Evolutionary conservation across 2,888 invertebrate genomes (phyloP).

Genomic region (Xestia c-nigrum): DNA sequence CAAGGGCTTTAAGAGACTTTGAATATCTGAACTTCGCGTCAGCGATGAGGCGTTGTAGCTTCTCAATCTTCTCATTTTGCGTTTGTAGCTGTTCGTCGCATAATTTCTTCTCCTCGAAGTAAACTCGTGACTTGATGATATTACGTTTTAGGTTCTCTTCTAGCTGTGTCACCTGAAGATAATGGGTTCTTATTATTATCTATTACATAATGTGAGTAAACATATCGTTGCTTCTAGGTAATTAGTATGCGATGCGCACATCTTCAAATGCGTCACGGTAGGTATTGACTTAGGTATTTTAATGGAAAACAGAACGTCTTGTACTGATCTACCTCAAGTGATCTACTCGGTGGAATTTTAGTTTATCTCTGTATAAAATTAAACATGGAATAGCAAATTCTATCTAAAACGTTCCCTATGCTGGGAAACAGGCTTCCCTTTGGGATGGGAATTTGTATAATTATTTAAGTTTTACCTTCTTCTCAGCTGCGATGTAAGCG

Average conservation of each 20-base stretch:
- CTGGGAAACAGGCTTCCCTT: too few species aligned
- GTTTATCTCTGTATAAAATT: background rate
- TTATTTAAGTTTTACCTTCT: conserved; percentile 88
- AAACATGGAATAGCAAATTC: background rate
- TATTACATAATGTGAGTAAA: conserved; percentile 14
- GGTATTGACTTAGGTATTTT: conserved; percentile 27
- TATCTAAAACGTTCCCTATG: background rate
- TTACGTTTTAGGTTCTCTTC: conserved; percentile 95
- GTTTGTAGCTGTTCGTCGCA: conserved; percentile 96
- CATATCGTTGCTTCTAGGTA: background rate
- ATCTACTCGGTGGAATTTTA: background rate
- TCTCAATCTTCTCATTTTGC: conserved; percentile 96
- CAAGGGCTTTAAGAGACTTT: conserved; percentile 95
- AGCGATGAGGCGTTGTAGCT: conserved; percentile 94
- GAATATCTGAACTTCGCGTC: conserved; percentile 95
- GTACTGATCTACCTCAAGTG: conserved; percentile 22
- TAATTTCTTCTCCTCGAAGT: conserved; percentile 97
- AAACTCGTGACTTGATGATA: conserved; percentile 96
- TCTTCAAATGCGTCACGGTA: conserved; percentile 14
- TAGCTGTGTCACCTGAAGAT: conserved; percentile 92
- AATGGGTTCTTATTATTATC: conserved; percentile 15
- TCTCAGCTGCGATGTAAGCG: conserved; percentile 95
- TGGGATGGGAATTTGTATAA: background rate
- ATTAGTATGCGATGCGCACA: conserved; percentile 29
- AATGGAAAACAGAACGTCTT: conserved; percentile 13